These are phyloP conservation scores for Megalonaias nervosa DNA, from an alignment of 1,140 invertebrate genomes.

Conservation along the genomic window DNA sequence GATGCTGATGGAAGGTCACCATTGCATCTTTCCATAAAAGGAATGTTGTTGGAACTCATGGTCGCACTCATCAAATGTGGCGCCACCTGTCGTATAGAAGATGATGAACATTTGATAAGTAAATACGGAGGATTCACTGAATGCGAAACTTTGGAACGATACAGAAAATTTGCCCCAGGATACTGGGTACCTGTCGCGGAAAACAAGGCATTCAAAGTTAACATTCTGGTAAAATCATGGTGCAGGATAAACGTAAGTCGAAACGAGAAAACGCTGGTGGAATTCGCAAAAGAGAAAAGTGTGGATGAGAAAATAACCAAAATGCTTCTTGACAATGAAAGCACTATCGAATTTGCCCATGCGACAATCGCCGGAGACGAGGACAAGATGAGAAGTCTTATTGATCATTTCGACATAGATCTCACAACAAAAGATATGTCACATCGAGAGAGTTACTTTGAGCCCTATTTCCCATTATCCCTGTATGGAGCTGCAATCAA, in stretches of 20 bases:
- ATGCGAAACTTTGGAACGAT: conserved; percentile 39
- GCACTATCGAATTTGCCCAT: conserved; percentile 65
- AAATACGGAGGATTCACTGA: conserved; percentile 34
- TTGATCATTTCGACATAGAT: conserved; percentile 52
- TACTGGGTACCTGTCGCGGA: conserved; percentile 60
- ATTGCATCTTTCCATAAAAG: conserved; percentile 53
- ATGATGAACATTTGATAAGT: conserved; percentile 37
- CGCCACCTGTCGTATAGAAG: conserved; percentile 39
- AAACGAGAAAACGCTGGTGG: conserved; percentile 53
- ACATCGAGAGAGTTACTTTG: conserved; percentile 53
- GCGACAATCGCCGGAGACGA: conserved; percentile 63
- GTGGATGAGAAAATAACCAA: conserved; percentile 53
- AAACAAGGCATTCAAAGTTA: conserved; percentile 57
- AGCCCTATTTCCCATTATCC: conserved; percentile 53
- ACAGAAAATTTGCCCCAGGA: conserved; percentile 54
- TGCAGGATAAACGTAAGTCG: conserved; percentile 60
- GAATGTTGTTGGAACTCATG: conserved; percentile 52
- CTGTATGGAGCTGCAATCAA: conserved; percentile 56
- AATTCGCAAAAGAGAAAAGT: conserved; percentile 56
- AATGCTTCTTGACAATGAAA: conserved; percentile 58
- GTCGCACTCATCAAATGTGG: conserved; percentile 57
- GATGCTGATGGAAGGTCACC: conserved; percentile 53
- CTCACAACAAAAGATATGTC: conserved; percentile 54
- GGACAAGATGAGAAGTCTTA: conserved; percentile 49
- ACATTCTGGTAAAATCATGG: conserved; percentile 64